phyloP scores from a whole-genome alignment of 2,888 invertebrate species.

The Aproaerema taeniolella region DNA sequence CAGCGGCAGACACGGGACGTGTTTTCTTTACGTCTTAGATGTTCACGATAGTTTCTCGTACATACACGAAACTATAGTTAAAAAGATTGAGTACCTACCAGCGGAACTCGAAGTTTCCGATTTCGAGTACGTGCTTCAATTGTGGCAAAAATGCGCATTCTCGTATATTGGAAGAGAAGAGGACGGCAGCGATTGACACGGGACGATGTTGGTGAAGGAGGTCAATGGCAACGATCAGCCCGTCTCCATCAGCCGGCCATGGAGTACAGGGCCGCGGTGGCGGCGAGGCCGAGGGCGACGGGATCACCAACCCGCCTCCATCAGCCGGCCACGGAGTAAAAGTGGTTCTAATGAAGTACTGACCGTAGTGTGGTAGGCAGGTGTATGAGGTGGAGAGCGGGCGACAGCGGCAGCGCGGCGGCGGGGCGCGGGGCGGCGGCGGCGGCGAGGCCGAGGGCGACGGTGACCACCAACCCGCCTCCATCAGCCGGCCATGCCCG shows the following conservation, averaged over 20 bases:
- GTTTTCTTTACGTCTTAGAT: no score
- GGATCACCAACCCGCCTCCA: constrained; percentile 68
- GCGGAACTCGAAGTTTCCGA: no score
- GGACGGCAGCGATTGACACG: constrained; percentile 71
- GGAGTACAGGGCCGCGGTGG: constrained; percentile 71
- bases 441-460: constrained; percentile 68
- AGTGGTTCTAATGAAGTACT: no score
- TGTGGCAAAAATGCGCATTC: no score
- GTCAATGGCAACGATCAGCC: constrained; percentile 66
- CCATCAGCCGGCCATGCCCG: constrained; percentile 70
- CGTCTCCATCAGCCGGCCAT: constrained; percentile 68
- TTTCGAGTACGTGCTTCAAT: no score
- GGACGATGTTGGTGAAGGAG: constrained; percentile 69
- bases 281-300: constrained; percentile 66
- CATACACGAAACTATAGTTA: no score
- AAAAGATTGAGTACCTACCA: no score
- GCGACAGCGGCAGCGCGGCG: constrained; percentile 68
- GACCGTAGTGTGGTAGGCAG: constrained; percentile 66
- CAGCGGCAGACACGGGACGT: no score
- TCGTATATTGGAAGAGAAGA: constrained; percentile 61
- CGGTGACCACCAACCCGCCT: constrained; percentile 64
- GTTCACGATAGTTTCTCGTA: no score
- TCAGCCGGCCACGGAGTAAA: constrained; percentile 70
- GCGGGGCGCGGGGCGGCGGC: constrained; percentile 69
- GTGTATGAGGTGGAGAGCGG: constrained; percentile 64